Percentiles rank a stretch among this genome's conserved stretches.
Evolutionary conservation across 2,797 vertebrate species (phyloP).

Genomic region (Carcharodon carcharias): DNA sequence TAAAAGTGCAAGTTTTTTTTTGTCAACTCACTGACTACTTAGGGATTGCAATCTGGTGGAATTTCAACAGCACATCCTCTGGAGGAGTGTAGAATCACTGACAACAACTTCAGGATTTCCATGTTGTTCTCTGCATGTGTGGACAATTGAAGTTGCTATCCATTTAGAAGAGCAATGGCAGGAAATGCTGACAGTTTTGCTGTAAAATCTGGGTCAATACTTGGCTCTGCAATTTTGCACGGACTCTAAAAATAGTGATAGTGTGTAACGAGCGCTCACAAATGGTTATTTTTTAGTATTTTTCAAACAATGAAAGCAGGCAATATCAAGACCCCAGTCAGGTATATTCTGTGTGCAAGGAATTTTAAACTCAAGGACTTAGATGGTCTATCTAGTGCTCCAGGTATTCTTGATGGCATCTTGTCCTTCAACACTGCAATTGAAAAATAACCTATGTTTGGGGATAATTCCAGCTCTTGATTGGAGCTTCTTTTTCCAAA

Average conservation of each 20-base stretch:
- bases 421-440: no score
- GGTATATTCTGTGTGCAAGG: not conserved
- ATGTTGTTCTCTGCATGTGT: no score
- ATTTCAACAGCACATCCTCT: no score
- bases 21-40: no score
- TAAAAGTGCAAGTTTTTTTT: no score
- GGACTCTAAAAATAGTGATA: not conserved
- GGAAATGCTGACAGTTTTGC: no score
- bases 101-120: no score
- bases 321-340: not conserved
- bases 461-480: not conserved
- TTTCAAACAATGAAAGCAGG: not conserved
- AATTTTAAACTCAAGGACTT: not conserved
- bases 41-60: no score
- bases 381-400: not conserved
- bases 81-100: no score
- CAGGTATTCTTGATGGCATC: not conserved
- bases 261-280: not conserved
- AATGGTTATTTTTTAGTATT: not conserved
- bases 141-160: no score
- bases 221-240: not conserved
- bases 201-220: not conserved
- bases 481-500: not conserved
- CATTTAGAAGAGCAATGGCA: no score
- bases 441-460: not conserved